These are phyloP conservation scores for Geodia barretti DNA, from an alignment of 37 sponge, comb jelly and placozoan species.

Conservation along the genomic window DNA sequence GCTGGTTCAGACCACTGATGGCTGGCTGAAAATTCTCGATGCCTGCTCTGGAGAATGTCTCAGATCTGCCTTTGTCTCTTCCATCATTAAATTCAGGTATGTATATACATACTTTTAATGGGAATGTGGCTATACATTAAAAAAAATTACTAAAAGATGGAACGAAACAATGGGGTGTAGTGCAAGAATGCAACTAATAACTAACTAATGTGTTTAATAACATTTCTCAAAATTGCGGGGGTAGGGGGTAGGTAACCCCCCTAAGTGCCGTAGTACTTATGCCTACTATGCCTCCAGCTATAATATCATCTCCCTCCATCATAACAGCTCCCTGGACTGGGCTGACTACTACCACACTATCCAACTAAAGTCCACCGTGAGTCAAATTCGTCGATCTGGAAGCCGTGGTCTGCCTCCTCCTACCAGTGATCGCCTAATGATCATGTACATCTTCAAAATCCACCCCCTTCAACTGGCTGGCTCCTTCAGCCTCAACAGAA, in stretches of 20 bases:
- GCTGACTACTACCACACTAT: slow-evolving; percentile 64
- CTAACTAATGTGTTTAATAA: no score
- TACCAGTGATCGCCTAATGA: slow-evolving; percentile 1
- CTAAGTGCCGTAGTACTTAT: no score
- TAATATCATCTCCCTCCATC: no score
- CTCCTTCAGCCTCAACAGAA: slow-evolving; percentile 43
- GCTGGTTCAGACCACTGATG: slow-evolving; percentile 61
- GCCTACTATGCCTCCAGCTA: no score
- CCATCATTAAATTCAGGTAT: slow-evolving; percentile 41
- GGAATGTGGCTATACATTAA: not conserved
- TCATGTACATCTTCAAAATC: slow-evolving; percentile 58
- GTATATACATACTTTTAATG: not conserved
- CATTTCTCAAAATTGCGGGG: no score
- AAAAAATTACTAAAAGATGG: not conserved
- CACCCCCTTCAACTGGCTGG: slow-evolving; percentile 56
- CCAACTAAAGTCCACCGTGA: slow-evolving; percentile 52
- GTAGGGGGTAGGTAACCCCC: no score
- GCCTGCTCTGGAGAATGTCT: slow-evolving; percentile 60
- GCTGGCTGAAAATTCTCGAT: slow-evolving; percentile 62
- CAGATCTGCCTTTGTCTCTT: slow-evolving; percentile 51
- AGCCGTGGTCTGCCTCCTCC: not conserved
- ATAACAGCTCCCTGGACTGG: slow-evolving; percentile 68
- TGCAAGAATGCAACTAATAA: no score
- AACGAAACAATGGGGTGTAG: no score
- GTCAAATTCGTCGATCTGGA: not conserved